Evolutionary conservation across 2,888 invertebrate species (phyloP).

Genomic region (Caenorhabditis wallacei): DNA sequence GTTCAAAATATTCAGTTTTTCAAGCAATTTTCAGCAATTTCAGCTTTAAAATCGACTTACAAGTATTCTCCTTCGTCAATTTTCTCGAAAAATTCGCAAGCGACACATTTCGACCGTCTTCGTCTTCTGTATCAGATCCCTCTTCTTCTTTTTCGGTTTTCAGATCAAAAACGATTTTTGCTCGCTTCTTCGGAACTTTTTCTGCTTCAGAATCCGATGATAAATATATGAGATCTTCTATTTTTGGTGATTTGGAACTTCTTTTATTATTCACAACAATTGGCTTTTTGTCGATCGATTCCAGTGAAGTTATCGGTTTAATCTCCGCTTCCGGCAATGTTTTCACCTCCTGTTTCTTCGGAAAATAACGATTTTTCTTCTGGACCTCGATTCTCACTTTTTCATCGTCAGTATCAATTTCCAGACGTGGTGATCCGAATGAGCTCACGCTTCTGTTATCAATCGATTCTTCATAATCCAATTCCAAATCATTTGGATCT

Average conservation of each 20-base stretch:
- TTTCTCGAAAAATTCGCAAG: neutral
- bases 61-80: slow-evolving; percentile 3
- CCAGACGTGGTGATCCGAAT: neutral
- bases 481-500: neutral
- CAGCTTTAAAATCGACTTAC: slow-evolving; percentile 10
- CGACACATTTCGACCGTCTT: slow-evolving; percentile 2
- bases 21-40: neutral
- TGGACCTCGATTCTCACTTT: neutral
- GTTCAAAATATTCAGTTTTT: neutral
- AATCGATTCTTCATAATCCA: slow-evolving; percentile 34
- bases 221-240: no score
- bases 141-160: neutral
- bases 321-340: no score
- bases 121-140: neutral
- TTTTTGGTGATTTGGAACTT: no score
- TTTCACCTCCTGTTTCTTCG: no score
- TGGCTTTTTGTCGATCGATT: no score
- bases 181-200: neutral
- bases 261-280: no score
- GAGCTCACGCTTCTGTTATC: neutral
- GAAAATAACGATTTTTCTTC: no score
- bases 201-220: neutral
- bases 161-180: neutral
- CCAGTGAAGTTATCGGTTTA: no score
- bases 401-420: slow-evolving; percentile 1